Evolutionary conservation across 2,797 vertebrate species (phyloP).

Genomic region (Galago senegalensis): DNA sequence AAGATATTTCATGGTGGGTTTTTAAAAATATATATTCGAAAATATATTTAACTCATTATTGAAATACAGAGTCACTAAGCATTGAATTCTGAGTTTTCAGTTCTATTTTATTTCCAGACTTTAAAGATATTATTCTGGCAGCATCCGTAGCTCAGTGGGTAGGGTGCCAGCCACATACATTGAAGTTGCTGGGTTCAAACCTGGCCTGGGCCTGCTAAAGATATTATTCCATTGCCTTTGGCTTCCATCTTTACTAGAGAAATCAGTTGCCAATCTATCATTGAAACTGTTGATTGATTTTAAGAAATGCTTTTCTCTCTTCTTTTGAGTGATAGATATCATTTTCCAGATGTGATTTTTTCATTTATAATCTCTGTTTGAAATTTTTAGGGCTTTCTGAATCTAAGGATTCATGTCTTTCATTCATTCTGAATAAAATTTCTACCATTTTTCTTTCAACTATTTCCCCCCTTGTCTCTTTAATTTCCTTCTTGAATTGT

Average conservation of each 20-base stretch:
- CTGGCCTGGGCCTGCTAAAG: too few relatives aligned
- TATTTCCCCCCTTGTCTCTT: background rate
- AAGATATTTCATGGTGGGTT: background rate
- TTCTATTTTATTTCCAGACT: constrained; percentile 46
- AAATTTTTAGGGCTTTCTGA: background rate
- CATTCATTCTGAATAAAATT: background rate
- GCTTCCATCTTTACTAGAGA: background rate
- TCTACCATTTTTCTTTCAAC: background rate
- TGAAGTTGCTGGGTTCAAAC: too few relatives aligned
- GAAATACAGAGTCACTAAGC: background rate
- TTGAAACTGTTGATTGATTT: background rate
- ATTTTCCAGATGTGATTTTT: constrained; percentile 6
- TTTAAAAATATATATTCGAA: background rate
- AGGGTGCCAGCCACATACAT: too few relatives aligned
- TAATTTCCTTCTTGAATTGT: background rate
- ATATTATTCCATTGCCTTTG: background rate
- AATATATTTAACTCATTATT: background rate
- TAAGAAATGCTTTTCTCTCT: background rate
- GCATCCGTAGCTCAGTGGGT: too few relatives aligned
- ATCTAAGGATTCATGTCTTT: background rate
- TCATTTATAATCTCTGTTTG: background rate
- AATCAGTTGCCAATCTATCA: background rate
- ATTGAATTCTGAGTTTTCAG: background rate
- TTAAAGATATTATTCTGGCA: background rate
- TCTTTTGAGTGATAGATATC: background rate